A percentile compares a stretch with the other conserved stretches of the same genome.
phyloP scores from a whole-genome alignment of 1,140 invertebrate species.

The Ptiloglossa arizonensis region DNA sequence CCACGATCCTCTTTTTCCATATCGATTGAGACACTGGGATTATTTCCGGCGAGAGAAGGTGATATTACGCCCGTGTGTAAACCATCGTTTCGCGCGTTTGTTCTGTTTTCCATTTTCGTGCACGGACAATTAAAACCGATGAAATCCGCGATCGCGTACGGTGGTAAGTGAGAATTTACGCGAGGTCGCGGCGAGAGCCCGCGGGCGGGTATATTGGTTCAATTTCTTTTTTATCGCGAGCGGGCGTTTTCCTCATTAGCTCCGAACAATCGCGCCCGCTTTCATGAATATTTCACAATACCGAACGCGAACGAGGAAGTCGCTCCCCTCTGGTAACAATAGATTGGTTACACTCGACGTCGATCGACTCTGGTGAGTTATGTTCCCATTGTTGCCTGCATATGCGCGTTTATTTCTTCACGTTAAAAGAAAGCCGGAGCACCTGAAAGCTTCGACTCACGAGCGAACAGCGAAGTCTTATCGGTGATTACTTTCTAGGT shows the following conservation, averaged over 20 bases:
- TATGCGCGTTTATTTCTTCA: slow-evolving; percentile 27
- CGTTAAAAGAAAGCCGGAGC: neutral
- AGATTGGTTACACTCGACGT: slow-evolving; percentile 30
- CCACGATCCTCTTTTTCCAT: neutral
- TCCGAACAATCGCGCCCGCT: slow-evolving; percentile 15
- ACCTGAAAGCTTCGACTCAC: neutral
- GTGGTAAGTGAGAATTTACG: neutral
- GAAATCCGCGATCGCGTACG: neutral
- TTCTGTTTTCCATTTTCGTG: neutral
- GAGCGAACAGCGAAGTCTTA: slow-evolving; percentile 3
- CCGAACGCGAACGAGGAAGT: slow-evolving; percentile 5
- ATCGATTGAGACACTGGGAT: too few relatives aligned
- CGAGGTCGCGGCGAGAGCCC: neutral
- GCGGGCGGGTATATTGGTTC: neutral
- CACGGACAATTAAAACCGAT: neutral
- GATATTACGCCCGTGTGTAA: neutral
- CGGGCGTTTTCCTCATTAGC: slow-evolving; percentile 36
- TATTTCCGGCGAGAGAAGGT: too few relatives aligned
- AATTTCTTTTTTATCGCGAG: neutral
- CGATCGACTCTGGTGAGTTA: slow-evolving; percentile 35
- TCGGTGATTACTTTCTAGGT: neutral
- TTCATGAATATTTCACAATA: slow-evolving; percentile 50
- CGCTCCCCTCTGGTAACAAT: slow-evolving; percentile 30
- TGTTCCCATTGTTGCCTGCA: slow-evolving; percentile 16
- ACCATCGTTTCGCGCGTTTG: neutral